Base-by-base conservation (phyloP, 2,888 invertebrate species). In the Torymus auratus region DNA sequence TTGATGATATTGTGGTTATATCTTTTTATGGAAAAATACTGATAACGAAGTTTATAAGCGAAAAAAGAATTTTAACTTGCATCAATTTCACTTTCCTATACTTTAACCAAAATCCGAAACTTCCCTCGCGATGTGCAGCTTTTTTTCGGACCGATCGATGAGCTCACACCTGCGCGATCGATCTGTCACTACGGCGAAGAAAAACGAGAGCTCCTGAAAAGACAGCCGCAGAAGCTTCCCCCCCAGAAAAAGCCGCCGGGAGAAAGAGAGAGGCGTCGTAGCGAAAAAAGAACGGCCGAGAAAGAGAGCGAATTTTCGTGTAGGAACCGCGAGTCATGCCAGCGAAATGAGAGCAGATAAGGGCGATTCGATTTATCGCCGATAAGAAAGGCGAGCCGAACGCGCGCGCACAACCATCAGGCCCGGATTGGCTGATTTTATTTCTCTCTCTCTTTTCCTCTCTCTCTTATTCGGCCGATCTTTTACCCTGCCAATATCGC, bases 401-500 rank as follows among this genome's bases (percentile, higher is more conserved):
- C 41, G 41, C 5, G 41, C 7, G 70, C 74, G 55, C 62, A 78
- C 62, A 78, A 78, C 69, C 74, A 78, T 78, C 74, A 74, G 78
- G 65, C 70, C 70, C 70, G 67, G 81, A 81, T 81, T 81, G 81
- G 78, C 67, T 75, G 53, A 79, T 83, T 77, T 80, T 79, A 79
- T 80, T 82, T 70, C 73, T 64, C 65, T 62, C 70, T 65, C 17
- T 52, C 55, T 78, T 67, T 55, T 15, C 28, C 20, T 64, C 20
- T 64, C 64, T 70, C 62, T 77, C 74, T 72, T 65, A 82, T 82
- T 82, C 75, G 78, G 81, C 76, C 81, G 85, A 82, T 84, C 84
- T 84, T 84, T 84, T 84, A 80, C 84, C 83, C 82, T 85, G 82
- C 83, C 85, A 84, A 85, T 85, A 85, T 83, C 83, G 81, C 75